phyloP scores from a whole-genome alignment of 1,140 invertebrate genomes.

The Cyclina sinensis region DNA sequence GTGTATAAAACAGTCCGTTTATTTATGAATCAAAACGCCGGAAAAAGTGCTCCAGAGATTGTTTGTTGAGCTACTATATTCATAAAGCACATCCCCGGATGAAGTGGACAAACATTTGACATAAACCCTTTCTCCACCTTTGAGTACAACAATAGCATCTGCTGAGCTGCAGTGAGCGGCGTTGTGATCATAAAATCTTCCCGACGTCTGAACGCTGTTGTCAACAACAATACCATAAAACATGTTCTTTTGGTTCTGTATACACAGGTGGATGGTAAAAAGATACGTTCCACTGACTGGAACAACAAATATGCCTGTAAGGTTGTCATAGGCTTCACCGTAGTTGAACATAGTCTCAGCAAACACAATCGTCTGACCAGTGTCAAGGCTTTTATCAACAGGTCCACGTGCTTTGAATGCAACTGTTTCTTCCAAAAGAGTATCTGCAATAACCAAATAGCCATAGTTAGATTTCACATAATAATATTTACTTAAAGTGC shows the following conservation, averaged over 20 bases:
- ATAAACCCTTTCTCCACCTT: neutral
- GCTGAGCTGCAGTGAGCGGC: neutral
- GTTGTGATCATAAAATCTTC: neutral
- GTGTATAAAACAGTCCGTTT: neutral
- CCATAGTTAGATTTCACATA: no score
- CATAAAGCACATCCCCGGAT: neutral
- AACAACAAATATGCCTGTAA: neutral
- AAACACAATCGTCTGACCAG: slow-evolving; percentile 6
- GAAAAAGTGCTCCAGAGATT: slow-evolving; percentile 5
- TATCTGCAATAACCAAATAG: neutral
- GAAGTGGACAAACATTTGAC: neutral
- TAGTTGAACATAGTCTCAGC: neutral
- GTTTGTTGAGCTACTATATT: neutral
- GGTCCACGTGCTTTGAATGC: neutral
- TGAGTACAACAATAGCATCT: neutral
- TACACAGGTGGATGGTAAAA: slow-evolving; percentile 12
- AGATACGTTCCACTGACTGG: neutral
- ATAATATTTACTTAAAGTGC: no score
- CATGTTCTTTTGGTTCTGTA: neutral
- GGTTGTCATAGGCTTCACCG: slow-evolving; percentile 1
- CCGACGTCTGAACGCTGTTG: slow-evolving; percentile 9
- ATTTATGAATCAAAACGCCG: neutral
- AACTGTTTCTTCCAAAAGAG: neutral
- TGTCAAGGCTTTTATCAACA: slow-evolving; percentile 3
- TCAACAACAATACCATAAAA: neutral